Base-by-base conservation (phyloP, 2,888 invertebrate genomes). In the Priocnemis perturbator region DNA sequence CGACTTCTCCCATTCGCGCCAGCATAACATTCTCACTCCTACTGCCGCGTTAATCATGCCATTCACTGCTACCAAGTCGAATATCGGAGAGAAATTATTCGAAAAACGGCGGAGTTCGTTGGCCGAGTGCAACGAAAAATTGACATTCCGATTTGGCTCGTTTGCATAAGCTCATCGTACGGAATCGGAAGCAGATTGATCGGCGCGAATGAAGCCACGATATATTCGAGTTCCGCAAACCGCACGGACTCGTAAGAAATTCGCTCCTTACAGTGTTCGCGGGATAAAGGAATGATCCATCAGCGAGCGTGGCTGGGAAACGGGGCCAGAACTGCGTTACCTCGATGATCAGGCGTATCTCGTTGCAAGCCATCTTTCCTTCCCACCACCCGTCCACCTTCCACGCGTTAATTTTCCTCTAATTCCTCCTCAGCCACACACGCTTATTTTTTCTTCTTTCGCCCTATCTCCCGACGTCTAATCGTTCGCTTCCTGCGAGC, bases 271-370 rank as follows among this genome's bases (percentile, higher is more conserved):
- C 70, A 69, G 63, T 70, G 63, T 62, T 67, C 61, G 11, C 50
- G 53, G 2, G 52, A 70, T 65, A 70, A 74, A 71, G 68, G 67
- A 63, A 44, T 62, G 65, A 64, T 61, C 57, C 9, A 48, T 20
- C 47, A 47, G 50, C 37, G 30, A 50, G 44, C 50, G 50, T 37
- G 11, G 11, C 7, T n/a, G 74, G 74, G 70, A 74, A 74, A 73
- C 74, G 52, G 14, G 74, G 70, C 66, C 71, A 65, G 58, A 55
- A 68, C 66, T 45, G 74, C 74, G 74, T 74, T 75, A 75, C 45
- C 17, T 15, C 26, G 55, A 20, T 15, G 55, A 21, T 64, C 57
- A 59, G 62, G 69, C 69, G 73, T 73, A 67, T 71, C 55, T 55
- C 61, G 64, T 67, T 67, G 65, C 67, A 64, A 55, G 61, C 58